phyloP scores from a whole-genome alignment of 2,113 vertebrate genomes.

The Holacanthus passer region DNA sequence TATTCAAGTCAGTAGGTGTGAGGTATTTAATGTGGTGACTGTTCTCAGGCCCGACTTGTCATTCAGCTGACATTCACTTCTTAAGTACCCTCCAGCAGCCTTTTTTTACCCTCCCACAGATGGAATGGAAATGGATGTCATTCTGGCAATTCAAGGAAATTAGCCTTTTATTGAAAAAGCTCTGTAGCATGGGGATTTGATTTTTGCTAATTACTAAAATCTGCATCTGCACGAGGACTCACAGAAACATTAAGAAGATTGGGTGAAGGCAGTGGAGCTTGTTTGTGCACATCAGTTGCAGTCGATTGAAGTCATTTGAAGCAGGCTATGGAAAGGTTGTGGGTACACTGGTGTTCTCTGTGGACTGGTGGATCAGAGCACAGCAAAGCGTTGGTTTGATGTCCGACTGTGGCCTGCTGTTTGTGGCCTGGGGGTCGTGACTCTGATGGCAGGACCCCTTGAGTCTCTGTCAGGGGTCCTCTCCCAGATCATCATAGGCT shows the following conservation, averaged over 20 bases:
- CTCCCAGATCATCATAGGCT: slow-evolving; percentile 52
- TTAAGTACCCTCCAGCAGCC: slow-evolving; percentile 17
- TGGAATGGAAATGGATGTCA: slow-evolving; percentile 21
- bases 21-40: slow-evolving; percentile 46
- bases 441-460: slow-evolving; percentile 47
- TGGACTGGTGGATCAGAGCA: slow-evolving; percentile 29
- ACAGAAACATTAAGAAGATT: slow-evolving; percentile 45
- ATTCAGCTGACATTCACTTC: slow-evolving; percentile 59
- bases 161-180: slow-evolving; percentile 25
- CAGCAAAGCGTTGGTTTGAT: slow-evolving; percentile 57
- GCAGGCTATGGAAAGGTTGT: slow-evolving; percentile 13
- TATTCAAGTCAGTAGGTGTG: slow-evolving; percentile 28
- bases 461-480: slow-evolving; percentile 62
- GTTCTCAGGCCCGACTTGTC: slow-evolving; percentile 38
- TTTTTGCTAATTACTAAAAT: slow-evolving; percentile 44
- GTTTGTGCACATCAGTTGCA: slow-evolving; percentile 31
- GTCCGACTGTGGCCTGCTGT: slow-evolving; percentile 48
- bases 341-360: slow-evolving; percentile 24
- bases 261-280: slow-evolving; percentile 31
- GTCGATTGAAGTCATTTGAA: slow-evolving; percentile 43
- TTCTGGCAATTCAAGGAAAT: slow-evolving; percentile 30
- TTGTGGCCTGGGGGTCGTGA: slow-evolving; percentile 61
- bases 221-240: slow-evolving; percentile 2
- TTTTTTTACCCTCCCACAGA: slow-evolving; percentile 7
- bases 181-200: slow-evolving; percentile 14